Evolutionary conservation across 1,140 invertebrate species (phyloP).

Genomic region (Anastrepha ludens): DNA sequence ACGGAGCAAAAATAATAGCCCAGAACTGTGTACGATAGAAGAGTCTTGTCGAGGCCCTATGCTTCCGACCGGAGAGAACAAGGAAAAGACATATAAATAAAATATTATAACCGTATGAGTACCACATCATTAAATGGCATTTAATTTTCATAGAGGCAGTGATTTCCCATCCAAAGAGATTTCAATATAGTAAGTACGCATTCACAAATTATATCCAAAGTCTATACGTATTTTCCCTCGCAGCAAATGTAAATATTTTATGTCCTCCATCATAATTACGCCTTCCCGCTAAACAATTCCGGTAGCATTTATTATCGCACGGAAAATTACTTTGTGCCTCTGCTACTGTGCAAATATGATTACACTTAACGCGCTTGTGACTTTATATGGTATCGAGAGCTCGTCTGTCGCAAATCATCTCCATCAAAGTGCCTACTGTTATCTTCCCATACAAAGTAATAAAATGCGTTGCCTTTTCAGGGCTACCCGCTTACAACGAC

Average conservation of each 20-base stretch:
- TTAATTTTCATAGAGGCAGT: too few species aligned
- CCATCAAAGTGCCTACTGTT: slow-evolving; percentile 13
- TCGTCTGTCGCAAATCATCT: slow-evolving; percentile 43
- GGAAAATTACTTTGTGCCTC: background rate
- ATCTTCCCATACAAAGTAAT: slow-evolving; percentile 39
- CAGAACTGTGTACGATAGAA: too few species aligned
- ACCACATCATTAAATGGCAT: too few species aligned
- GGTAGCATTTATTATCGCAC: slow-evolving; percentile 40
- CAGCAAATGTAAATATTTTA: background rate
- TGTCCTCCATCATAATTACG: background rate
- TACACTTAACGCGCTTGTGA: slow-evolving; percentile 45
- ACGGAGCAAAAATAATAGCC: too few species aligned
- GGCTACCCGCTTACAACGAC: background rate
- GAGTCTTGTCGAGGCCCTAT: too few species aligned
- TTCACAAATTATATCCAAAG: background rate
- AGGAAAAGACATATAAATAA: too few species aligned
- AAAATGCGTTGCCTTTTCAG: slow-evolving; percentile 31
- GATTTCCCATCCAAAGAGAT: background rate
- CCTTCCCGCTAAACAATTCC: slow-evolving; percentile 26
- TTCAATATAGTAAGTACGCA: background rate
- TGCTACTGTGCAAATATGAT: background rate
- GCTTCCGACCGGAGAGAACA: too few species aligned
- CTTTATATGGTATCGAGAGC: slow-evolving; percentile 26
- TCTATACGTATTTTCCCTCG: background rate
- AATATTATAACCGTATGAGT: too few species aligned